Evolutionary conservation across 2,113 vertebrate species (phyloP).

Genomic region (Python bivittatus): DNA sequence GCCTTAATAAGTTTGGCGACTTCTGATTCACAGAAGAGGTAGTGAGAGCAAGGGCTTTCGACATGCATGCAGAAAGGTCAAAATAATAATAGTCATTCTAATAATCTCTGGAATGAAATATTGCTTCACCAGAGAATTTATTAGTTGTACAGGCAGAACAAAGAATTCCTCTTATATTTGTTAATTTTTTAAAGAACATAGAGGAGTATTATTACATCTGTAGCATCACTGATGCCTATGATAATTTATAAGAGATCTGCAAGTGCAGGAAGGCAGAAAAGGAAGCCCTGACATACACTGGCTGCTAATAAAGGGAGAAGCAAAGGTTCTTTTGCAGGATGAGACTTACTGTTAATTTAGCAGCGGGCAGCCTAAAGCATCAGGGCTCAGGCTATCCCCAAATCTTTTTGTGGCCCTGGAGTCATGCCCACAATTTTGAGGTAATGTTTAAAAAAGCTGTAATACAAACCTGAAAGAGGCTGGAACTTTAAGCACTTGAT

Average conservation of each 20-base stretch:
- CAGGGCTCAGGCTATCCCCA: neutral
- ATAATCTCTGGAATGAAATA: constrained; percentile 25
- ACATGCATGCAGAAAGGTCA: neutral
- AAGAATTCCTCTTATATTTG: neutral
- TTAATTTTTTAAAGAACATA: neutral
- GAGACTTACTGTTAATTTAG: neutral
- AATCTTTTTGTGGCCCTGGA: neutral
- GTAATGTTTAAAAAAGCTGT: neutral
- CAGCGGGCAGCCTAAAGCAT: neutral
- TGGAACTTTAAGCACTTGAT: neutral
- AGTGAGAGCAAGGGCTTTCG: neutral
- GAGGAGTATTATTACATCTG: neutral
- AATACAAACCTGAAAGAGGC: neutral
- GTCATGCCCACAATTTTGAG: neutral
- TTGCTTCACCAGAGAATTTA: neutral
- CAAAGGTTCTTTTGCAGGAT: neutral
- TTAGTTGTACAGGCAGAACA: neutral
- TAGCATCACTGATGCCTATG: neutral
- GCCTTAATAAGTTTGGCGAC: constrained; percentile 29
- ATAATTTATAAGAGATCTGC: neutral
- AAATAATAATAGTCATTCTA: constrained; percentile 9
- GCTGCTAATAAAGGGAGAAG: neutral
- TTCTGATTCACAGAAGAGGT: constrained; percentile 20
- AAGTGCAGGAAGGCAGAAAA: neutral
- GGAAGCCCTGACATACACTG: neutral